Evolutionary conservation across 2,113 vertebrate species (phyloP).

Genomic region (Datnioides undecimradiatus): DNA sequence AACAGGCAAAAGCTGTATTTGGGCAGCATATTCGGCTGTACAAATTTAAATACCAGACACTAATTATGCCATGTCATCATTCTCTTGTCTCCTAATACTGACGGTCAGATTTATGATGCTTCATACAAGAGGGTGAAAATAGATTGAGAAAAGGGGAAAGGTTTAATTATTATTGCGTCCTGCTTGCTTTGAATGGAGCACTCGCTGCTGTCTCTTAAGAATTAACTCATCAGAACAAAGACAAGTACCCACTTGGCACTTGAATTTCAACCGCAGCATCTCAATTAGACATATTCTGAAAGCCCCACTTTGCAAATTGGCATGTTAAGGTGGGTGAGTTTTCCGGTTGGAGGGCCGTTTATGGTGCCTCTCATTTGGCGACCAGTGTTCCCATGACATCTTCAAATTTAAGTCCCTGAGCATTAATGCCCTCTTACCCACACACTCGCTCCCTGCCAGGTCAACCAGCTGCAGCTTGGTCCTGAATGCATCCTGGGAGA

Average conservation of each 20-base stretch:
- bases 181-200: neutral
- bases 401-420: neutral
- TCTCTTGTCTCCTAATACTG: neutral
- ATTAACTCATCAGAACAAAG: neutral
- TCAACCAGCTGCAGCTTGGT: slow-evolving; percentile 89
- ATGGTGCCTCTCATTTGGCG: neutral
- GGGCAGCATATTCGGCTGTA: neutral
- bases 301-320: neutral
- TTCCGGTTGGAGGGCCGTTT: slow-evolving; percentile 5
- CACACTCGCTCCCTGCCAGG: slow-evolving; percentile 89
- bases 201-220: neutral
- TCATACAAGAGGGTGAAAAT: neutral
- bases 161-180: neutral
- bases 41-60: neutral
- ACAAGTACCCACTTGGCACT: neutral
- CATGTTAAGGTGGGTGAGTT: neutral
- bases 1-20: neutral
- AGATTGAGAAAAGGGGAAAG: neutral
- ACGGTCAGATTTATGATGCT: neutral
- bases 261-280: neutral
- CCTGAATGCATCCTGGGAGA: slow-evolving; percentile 66
- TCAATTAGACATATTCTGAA: neutral
- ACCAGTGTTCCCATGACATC: neutral
- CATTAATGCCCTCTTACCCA: slow-evolving; percentile 70
- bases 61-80: neutral